phyloP scores from a whole-genome alignment of 2,888 invertebrate species.

The Scaptomyza cyrtandrae region DNA sequence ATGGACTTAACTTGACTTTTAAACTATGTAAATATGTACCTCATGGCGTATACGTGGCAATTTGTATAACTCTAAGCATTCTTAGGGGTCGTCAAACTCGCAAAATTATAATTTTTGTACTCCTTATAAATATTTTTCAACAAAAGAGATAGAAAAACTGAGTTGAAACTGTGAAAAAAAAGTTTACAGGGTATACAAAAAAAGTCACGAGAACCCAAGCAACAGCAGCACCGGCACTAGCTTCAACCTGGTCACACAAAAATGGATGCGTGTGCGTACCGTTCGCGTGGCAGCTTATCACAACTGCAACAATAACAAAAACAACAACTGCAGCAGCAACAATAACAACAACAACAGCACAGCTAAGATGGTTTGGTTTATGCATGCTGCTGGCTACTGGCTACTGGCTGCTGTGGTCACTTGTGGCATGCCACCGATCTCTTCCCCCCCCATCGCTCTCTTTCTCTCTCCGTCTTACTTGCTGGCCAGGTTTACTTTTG shows the following conservation, averaged over 20 bases:
- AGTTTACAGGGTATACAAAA: slow-evolving; percentile 7
- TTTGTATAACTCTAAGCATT: too few species aligned
- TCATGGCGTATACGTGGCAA: too few species aligned
- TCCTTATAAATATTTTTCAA: too few species aligned
- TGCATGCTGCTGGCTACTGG: slow-evolving; percentile 43
- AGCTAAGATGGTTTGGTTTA: slow-evolving; percentile 71
- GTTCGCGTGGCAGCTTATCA: slow-evolving; percentile 74
- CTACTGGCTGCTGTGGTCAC: slow-evolving; percentile 68
- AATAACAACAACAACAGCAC: slow-evolving; percentile 25
- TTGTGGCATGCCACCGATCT: slow-evolving; percentile 70
- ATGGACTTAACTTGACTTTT: too few species aligned
- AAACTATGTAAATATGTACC: too few species aligned
- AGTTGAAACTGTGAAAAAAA: too few species aligned
- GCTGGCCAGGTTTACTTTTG: slow-evolving; percentile 47
- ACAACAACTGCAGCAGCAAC: slow-evolving; percentile 12
- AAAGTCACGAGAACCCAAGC: background rate
- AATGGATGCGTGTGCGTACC: slow-evolving; percentile 53
- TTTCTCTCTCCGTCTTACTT: background rate
- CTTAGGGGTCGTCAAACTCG: too few species aligned
- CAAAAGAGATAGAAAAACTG: too few species aligned
- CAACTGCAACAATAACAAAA: slow-evolving; percentile 26
- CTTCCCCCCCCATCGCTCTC: background rate
- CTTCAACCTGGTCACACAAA: slow-evolving; percentile 29
- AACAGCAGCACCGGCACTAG: background rate
- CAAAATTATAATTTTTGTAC: too few species aligned